Conservation (phyloP, 2,888 invertebrate genomes). For the Dicranocentrus wangi region DNA sequence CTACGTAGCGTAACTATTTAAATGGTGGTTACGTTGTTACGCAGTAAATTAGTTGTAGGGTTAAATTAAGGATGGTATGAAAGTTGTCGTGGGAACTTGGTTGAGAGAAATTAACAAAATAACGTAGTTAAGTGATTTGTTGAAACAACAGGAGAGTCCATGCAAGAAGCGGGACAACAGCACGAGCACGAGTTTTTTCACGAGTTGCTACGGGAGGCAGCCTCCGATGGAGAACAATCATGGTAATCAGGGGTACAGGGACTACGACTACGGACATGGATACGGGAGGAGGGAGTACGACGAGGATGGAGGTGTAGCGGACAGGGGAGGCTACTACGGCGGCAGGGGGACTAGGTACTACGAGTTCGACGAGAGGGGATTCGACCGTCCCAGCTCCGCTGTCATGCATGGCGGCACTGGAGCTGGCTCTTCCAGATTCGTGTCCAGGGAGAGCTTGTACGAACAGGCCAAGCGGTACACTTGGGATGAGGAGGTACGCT, state of each 20-base stretch:
- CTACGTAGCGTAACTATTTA: too few species aligned
- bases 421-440: conserved; percentile 40
- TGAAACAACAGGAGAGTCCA: conserved; percentile 65
- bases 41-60: too few species aligned
- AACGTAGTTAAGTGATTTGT: neutral
- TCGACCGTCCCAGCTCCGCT: conserved; percentile 41
- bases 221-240: conserved; percentile 89
- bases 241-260: conserved; percentile 76
- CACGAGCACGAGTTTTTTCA: conserved; percentile 78
- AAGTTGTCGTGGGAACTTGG: too few species aligned
- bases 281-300: conserved; percentile 37
- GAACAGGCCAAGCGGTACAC: conserved; percentile 69
- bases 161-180: conserved; percentile 75
- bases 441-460: conserved; percentile 68
- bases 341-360: conserved; percentile 31
- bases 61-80: too few species aligned
- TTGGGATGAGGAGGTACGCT: conserved; percentile 71
- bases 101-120: too few species aligned
- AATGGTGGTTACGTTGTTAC: too few species aligned
- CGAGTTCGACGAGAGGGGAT: conserved; percentile 52
- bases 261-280: conserved; percentile 13
- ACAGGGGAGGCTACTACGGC: conserved; percentile 18
- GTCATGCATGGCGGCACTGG: too few species aligned
- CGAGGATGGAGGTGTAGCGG: conserved; percentile 21
- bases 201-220: conserved; percentile 86